A percentile compares a stretch with the other conserved stretches of the same genome.
phyloP scores from a whole-genome alignment of 2,888 invertebrate species.

The Drosophila mercatorum region DNA sequence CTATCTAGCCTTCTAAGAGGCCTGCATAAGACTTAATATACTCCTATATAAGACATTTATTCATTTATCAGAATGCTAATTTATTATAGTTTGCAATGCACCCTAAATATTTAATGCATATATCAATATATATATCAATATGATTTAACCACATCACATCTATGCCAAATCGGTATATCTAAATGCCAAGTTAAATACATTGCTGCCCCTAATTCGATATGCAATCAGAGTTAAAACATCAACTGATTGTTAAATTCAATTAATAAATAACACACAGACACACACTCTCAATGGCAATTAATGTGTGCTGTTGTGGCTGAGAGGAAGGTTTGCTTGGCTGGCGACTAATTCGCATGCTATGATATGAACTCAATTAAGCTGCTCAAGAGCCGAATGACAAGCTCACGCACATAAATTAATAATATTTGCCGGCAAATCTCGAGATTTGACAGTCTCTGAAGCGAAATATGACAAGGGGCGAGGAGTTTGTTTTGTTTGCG shows the following conservation, averaged over 20 bases:
- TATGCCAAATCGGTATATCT: too few relatives aligned
- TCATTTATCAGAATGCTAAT: too few relatives aligned
- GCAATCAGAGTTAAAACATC: background rate
- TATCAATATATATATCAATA: too few relatives aligned
- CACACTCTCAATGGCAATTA: slow-evolving; percentile 47
- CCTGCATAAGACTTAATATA: too few relatives aligned
- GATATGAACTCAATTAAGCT: slow-evolving; percentile 42
- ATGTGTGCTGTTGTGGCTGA: slow-evolving; percentile 4
- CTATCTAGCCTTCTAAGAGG: too few relatives aligned
- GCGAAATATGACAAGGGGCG: slow-evolving; percentile 32
- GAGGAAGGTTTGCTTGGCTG: background rate
- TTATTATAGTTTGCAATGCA: too few relatives aligned
- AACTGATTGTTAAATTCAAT: slow-evolving; percentile 18
- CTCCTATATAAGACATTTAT: too few relatives aligned
- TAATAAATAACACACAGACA: slow-evolving; percentile 37
- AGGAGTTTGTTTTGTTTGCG: slow-evolving; percentile 27
- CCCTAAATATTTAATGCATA: too few relatives aligned
- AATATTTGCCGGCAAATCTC: slow-evolving; percentile 21
- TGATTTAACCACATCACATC: too few relatives aligned
- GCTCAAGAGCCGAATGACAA: slow-evolving; percentile 40
- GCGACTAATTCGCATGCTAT: slow-evolving; percentile 7
- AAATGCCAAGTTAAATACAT: too few relatives aligned
- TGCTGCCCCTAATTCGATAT: background rate
- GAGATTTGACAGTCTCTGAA: slow-evolving; percentile 22
- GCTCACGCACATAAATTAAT: slow-evolving; percentile 57